These are phyloP conservation scores for Metellina segmentata DNA, from an alignment of 2,888 invertebrate species.

Conservation along the genomic window DNA sequence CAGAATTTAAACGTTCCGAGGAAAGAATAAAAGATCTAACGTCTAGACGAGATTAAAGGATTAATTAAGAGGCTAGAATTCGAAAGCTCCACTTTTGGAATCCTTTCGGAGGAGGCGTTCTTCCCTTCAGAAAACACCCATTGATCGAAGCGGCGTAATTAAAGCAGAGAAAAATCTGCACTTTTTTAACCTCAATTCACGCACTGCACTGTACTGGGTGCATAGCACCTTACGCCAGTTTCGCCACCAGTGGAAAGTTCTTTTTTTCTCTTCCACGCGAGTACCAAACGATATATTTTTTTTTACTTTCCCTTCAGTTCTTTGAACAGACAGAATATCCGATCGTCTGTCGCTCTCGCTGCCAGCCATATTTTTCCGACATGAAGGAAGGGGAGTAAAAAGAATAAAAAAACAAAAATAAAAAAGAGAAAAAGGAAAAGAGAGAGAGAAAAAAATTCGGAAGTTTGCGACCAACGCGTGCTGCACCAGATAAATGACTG, in stretches of 20 bases:
- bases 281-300: constrained; percentile 34
- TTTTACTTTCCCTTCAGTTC: background rate
- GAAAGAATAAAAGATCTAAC: constrained; percentile 27
- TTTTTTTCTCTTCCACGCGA: background rate
- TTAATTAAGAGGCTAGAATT: constrained; percentile 52
- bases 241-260: background rate
- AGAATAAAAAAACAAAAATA: background rate
- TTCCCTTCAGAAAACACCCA: background rate
- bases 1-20: background rate
- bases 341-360: constrained; percentile 39
- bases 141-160: background rate
- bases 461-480: constrained; percentile 65
- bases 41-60: constrained; percentile 67
- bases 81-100: background rate
- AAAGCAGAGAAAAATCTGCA: background rate
- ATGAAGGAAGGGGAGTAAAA: background rate
- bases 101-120: background rate
- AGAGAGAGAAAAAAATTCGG: background rate
- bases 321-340: constrained; percentile 34
- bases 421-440: background rate
- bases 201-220: background rate
- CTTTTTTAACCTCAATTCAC: background rate
- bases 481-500: constrained; percentile 68
- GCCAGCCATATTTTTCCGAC: constrained; percentile 51
- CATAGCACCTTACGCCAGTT: background rate